These are phyloP conservation scores for Rhopalosiphum nymphaeae DNA, from an alignment of 2,888 invertebrate genomes.

Conservation along the genomic window DNA sequence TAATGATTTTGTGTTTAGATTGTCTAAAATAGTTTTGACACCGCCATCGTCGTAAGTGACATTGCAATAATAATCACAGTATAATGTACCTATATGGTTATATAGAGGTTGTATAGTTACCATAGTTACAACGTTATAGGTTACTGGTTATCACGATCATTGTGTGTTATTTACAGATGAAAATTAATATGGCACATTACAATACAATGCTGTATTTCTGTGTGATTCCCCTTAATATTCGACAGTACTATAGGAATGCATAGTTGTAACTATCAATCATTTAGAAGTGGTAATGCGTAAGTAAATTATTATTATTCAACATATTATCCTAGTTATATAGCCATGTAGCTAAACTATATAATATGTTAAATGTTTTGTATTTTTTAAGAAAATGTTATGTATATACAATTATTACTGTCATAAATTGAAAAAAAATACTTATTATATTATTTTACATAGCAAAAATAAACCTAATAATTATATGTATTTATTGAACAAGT, in stretches of 20 bases:
- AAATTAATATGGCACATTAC: slow-evolving; percentile 14
- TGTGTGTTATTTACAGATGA: slow-evolving; percentile 33
- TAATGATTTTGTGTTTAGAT: not conserved
- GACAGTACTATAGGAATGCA: not conserved
- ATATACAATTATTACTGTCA: not conserved
- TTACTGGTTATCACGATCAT: not conserved
- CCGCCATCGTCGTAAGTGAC: not conserved
- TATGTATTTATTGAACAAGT: not conserved
- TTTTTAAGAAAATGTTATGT: not conserved
- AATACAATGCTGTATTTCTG: not conserved
- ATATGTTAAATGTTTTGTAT: not conserved
- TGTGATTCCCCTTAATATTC: not conserved
- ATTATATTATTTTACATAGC: not conserved
- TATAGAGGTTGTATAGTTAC: not conserved
- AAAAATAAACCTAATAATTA: not conserved
- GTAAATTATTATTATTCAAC: not conserved
- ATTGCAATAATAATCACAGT: not conserved
- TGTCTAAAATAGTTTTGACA: not conserved
- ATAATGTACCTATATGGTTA: not conserved
- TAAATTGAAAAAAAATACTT: not conserved
- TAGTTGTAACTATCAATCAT: not conserved
- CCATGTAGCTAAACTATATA: too few species aligned
- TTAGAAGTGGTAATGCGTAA: not conserved
- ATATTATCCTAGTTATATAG: not conserved
- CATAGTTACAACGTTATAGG: not conserved